Evolutionary conservation across 2,113 vertebrate genomes (phyloP).

Genomic region (Scartelaos histophorus): DNA sequence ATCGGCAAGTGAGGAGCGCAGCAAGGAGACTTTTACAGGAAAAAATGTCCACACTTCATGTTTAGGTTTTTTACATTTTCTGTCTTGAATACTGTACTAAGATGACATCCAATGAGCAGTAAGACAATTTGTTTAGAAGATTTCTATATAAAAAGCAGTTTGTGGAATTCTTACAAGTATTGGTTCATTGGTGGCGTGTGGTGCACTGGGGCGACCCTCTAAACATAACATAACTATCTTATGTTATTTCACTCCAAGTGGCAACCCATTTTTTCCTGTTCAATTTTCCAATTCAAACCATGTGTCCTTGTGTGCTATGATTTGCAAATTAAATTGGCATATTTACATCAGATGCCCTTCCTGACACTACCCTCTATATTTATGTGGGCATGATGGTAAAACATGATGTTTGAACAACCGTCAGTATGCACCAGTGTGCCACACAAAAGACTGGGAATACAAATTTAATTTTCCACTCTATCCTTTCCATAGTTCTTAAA

Average conservation of each 20-base stretch:
- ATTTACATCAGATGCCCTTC: background rate
- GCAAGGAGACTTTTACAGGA: slow-evolving; percentile 41
- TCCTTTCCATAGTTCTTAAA: slow-evolving; percentile 49
- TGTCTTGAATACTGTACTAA: slow-evolving; percentile 94
- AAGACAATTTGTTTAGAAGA: slow-evolving; percentile 91
- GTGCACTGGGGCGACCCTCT: slow-evolving; percentile 39
- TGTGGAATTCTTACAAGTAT: slow-evolving; percentile 75
- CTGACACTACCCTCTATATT: background rate
- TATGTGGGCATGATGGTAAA: background rate
- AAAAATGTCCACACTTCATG: slow-evolving; percentile 57
- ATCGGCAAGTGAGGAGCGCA: slow-evolving; percentile 88
- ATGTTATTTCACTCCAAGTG: too few relatives aligned
- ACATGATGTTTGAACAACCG: slow-evolving; percentile 22
- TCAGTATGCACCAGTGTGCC: slow-evolving; percentile 52
- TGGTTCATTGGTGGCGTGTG: slow-evolving; percentile 49
- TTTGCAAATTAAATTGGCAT: background rate
- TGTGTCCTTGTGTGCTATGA: background rate
- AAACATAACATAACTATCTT: background rate
- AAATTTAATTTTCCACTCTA: slow-evolving; percentile 70
- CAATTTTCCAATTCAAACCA: background rate
- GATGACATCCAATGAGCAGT: slow-evolving; percentile 86
- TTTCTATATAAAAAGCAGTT: slow-evolving; percentile 85
- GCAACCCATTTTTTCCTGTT: background rate
- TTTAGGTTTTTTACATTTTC: slow-evolving; percentile 59
- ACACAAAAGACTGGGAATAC: slow-evolving; percentile 52